A percentile compares a stretch with the other conserved stretches of the same genome.
These are phyloP conservation scores for Syrphus vitripennis DNA, from an alignment of 2,888 invertebrate species.

Conservation along the genomic window DNA sequence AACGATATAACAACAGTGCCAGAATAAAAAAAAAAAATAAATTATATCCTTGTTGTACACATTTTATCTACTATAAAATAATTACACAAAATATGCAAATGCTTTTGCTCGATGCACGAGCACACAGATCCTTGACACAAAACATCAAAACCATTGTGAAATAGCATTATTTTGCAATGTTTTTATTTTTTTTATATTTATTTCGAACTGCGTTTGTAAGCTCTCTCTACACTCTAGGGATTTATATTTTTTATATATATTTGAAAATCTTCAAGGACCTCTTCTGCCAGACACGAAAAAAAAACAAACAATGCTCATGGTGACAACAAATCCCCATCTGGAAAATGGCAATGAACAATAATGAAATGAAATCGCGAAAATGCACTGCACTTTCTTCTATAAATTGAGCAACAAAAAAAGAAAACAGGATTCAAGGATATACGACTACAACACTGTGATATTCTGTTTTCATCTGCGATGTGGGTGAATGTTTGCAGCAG, in stretches of 20 bases:
- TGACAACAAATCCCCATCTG: conserved; percentile 68
- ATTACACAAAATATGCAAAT: conserved; percentile 67
- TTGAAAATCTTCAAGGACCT: conserved; percentile 12
- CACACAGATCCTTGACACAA: conserved; percentile 44
- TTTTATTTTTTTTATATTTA: neutral
- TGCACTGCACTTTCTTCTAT: conserved; percentile 6
- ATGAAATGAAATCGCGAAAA: conserved; percentile 68
- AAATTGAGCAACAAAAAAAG: neutral
- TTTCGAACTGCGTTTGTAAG: neutral
- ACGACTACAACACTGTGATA: neutral
- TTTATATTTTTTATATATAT: neutral
- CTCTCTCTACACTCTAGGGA: neutral
- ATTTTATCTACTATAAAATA: conserved; percentile 51
- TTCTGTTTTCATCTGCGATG: neutral
- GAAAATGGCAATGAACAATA: conserved; percentile 66
- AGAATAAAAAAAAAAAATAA: conserved; percentile 34
- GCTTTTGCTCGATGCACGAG: neutral
- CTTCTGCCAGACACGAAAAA: conserved; percentile 3
- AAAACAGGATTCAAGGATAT: conserved; percentile 8
- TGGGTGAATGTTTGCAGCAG: conserved; percentile 3
- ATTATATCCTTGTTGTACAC: conserved; percentile 16
- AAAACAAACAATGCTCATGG: conserved; percentile 14
- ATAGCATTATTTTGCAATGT: conserved; percentile 2
- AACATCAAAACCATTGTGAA: conserved; percentile 51
- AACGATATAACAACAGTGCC: neutral